Evolutionary conservation across 2,797 vertebrate genomes (phyloP), one percentile per base, ranked within the genome.

Genomic region (Amblyopsis hoosieri): DNA sequence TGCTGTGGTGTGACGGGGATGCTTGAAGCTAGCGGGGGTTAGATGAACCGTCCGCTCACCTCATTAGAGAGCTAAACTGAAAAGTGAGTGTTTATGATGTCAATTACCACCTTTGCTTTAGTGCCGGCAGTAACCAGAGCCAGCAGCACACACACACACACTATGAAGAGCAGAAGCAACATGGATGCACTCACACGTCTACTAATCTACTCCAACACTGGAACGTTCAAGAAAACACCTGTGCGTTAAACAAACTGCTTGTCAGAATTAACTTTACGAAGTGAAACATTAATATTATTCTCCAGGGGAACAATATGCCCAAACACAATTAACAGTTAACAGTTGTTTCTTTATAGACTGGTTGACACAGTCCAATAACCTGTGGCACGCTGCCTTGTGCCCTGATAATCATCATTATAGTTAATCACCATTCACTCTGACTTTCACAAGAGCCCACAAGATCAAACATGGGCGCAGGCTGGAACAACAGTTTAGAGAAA

Each of bases 81-180:
- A 90, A 90, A 90, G 87, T 88, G 82, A 87, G 90, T 92, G 89
- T 91, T 92, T 91, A 91, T 85, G 87, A 89, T 87, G 82, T 74
- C 84, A 90, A 91, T 90, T 89, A 89, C 84, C 88, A 88, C 88
- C 87, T 91, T 87, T 86, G 74, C 86, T 87, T 87, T 82, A 87
- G 86, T 79, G 85, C 86, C 76, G 66, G 33, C 85, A 90, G 87
- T 90, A 91, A 92, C 90, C 85, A 87, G 73, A 82, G 80, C 85
- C 89, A 88, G 88, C 84, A 84, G 77, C 19, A 60, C 17, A 60
- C 46, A 60, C 45, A 60, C 57, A 19, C 54, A 69, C 46, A 45
- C 50, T 29, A 54, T 23, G 23, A 8, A 53, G 17, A 31, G 14
- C 54, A 56, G 29, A 15, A 56, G 42, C 29, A 42, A 56, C 33